Evolutionary conservation across 1,140 invertebrate genomes (phyloP), one percentile per base, ranked within the genome.

Genomic region (Ceratitis capitata): DNA sequence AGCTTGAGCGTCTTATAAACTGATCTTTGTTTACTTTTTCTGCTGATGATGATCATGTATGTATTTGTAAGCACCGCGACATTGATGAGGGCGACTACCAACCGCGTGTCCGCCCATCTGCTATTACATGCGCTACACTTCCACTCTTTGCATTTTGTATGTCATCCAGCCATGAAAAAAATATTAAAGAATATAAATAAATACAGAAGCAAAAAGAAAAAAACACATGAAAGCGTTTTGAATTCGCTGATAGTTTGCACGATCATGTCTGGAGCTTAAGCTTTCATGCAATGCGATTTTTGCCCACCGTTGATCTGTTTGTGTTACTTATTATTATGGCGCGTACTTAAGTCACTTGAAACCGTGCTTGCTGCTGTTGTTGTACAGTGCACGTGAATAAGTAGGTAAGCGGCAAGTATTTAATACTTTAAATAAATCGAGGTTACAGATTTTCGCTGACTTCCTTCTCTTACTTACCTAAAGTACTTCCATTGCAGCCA

Each of bases 381-480:
- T 47, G 35, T n/a, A n/a, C 10, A 14, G 32, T 82, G 47, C n/a
- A n/a, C n/a, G n/a, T 82, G 26, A 82, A 47, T 45, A 45, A 47
- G 42, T 23, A 14, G 23, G 47, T 49, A 51, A 82, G 88, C 90
- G 90, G 89, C 89, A 89, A 90, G 89, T 89, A 90, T 89, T 90
- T 90, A 90, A 90, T 90, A 89, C 89, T 89, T 90, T 90, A 90
- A 90, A 90, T 90, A 90, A 90, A 89, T 90, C 89, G 89, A 90
- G 89, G 89, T 90, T 90, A 90, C 89, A 87, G 88, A 74, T 85
- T 85, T 89, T 58, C 51, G 29, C 2, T 69, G 61, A 69, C 61
- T 69, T 69, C 61, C 29, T 69, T 69, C 29, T 35, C 29, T 32
- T 32, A 69, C 29, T 16, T 69, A 14, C 0, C 29, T 39, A 12